Evolutionary conservation across 2,113 vertebrate genomes (phyloP), one percentile per base, ranked within the genome.

Genomic region (Gasterosteus aculeatus): DNA sequence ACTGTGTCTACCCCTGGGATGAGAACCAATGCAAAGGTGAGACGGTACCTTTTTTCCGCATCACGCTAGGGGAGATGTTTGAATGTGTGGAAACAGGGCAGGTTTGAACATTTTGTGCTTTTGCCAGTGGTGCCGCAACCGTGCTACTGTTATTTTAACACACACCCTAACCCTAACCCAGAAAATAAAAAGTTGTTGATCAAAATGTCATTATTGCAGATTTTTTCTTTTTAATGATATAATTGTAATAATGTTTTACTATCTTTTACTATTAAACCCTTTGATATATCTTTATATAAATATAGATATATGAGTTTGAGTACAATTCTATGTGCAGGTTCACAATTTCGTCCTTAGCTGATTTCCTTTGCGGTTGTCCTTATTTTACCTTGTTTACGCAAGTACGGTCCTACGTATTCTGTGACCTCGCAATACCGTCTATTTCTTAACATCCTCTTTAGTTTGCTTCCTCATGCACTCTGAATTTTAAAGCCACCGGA

Each of bases 21-120:
- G 98, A 99, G 93, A 99, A 97, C 83, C 98, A 99, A 51, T 99
- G 98, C 85, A 98, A 98, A 98, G 97, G 98, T 99, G 94, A 97
- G 33, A 35, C 33, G 33, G 3, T 5, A 35, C 33, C 33, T 35
- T 26, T 35, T 35, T 35, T 5, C 3, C 3, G 33, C 33, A 35
- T 35, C 33, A 5, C 33, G 33, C 33, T 35, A 35, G 3, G 33
- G 33, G 33, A 35, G 33, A 35, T 5, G 33, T 35, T 35, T 35
- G 33, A 5, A 35, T 35, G 33, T 35, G 3, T 35, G 2, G 15
- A 49, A 4, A 38, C 29, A 38, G 47, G n/a, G 51, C 10, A 14
- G 33, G 10, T 62, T 62, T 62, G 10, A 62, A 26, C n/a, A 38
- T n/a, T 10, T 33, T 35, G 51, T 9, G 11, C 26, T 47, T 38